Percentiles rank a stretch among this genome's conserved stretches.
Evolutionary conservation across 2,113 vertebrate species (phyloP).

Genomic region (Cromileptes altivelis): DNA sequence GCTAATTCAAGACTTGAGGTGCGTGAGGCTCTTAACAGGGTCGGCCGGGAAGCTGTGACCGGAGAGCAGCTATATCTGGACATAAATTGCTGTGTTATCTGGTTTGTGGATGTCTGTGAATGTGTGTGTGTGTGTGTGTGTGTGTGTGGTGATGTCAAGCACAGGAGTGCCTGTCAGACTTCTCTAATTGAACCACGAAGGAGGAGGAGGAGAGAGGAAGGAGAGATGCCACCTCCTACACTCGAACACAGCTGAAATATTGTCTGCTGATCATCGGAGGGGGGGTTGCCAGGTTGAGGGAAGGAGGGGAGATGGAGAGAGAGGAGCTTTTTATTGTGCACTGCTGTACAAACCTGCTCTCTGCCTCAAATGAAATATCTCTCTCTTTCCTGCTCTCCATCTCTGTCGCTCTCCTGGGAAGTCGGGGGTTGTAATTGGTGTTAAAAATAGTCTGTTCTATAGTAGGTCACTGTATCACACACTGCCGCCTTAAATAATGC

Average conservation of each 20-base stretch:
- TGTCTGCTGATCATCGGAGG: slow-evolving; percentile 24
- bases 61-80: slow-evolving; percentile 43
- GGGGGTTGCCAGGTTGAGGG: not conserved
- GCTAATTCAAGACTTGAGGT: slow-evolving; percentile 68
- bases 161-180: slow-evolving; percentile 31
- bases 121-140: slow-evolving; percentile 24
- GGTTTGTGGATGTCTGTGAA: not conserved
- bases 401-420: slow-evolving; percentile 1
- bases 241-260: slow-evolving; percentile 36
- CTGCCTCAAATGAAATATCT: slow-evolving; percentile 31
- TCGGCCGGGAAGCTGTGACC: slow-evolving; percentile 12
- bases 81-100: slow-evolving; percentile 54
- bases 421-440: slow-evolving; percentile 35
- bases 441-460: slow-evolving; percentile 54
- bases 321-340: no score
- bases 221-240: slow-evolving; percentile 39
- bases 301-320: not conserved
- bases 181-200: slow-evolving; percentile 43
- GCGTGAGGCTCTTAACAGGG: slow-evolving; percentile 35
- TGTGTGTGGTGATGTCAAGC: slow-evolving; percentile 7
- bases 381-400: not conserved
- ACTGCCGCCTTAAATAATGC: slow-evolving; percentile 54
- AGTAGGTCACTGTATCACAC: slow-evolving; percentile 70
- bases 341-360: not conserved
- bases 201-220: slow-evolving; percentile 22